Evolutionary conservation across 1,140 invertebrate genomes (phyloP).

Genomic region (Diabrotica virgifera): DNA sequence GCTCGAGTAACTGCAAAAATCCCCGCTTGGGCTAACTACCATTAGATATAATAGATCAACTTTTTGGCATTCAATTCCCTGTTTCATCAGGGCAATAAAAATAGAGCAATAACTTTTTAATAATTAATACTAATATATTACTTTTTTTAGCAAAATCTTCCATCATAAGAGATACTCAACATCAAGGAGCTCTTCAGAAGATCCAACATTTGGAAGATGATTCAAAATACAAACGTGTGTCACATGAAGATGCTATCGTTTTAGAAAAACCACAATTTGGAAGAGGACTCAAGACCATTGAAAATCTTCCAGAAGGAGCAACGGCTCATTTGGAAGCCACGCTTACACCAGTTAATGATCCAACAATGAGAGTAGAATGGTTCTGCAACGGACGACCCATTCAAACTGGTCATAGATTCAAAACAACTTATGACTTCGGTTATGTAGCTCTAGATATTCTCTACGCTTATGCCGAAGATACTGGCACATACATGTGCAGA

Average conservation of each 20-base stretch:
- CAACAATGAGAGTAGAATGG: constrained; percentile 95
- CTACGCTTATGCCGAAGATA: constrained; percentile 95
- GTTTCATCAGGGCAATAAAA: too few relatives aligned
- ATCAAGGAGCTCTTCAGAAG: constrained; percentile 88
- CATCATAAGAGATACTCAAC: constrained; percentile 91
- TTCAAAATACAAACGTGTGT: constrained; percentile 68
- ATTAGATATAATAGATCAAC: too few relatives aligned
- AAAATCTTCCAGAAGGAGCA: constrained; percentile 80
- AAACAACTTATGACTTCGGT: constrained; percentile 93
- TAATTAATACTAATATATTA: constrained; percentile 14
- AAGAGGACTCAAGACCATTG: constrained; percentile 79
- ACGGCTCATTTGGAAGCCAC: constrained; percentile 94
- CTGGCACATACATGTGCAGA: constrained; percentile 91
- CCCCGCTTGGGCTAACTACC: too few relatives aligned
- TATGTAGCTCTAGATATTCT: constrained; percentile 93
- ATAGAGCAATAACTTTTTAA: too few relatives aligned
- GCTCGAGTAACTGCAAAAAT: too few relatives aligned
- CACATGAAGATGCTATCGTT: constrained; percentile 69
- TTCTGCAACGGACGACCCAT: constrained; percentile 88
- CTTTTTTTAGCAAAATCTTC: constrained; percentile 69
- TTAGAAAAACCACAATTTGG: constrained; percentile 87
- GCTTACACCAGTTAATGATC: constrained; percentile 90
- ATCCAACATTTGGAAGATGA: constrained; percentile 90
- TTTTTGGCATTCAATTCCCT: too few relatives aligned
- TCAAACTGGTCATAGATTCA: constrained; percentile 84